phyloP scores from a whole-genome alignment of 2,888 invertebrate species.

The Drosophila pseudotakahashii region DNA sequence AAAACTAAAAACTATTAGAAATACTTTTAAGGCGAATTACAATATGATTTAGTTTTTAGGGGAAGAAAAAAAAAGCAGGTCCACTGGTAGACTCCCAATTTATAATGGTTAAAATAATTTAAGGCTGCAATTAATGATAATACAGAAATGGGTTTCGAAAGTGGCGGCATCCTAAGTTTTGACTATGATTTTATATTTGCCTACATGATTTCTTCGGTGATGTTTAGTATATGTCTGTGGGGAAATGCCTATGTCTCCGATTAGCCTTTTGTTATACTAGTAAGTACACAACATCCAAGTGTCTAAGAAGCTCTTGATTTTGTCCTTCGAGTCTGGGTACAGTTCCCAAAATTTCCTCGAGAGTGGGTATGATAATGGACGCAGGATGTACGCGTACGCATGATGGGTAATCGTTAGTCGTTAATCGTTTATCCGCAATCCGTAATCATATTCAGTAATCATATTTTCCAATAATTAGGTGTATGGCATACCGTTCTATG shows the following conservation, averaged over 20 bases:
- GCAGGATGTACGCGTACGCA: neutral
- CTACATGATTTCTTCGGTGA: constrained; percentile 7
- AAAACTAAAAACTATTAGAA: neutral
- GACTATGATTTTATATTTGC: neutral
- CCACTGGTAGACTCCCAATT: neutral
- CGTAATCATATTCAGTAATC: neutral
- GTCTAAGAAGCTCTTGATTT: constrained; percentile 82
- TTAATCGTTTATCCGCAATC: neutral
- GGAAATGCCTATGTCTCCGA: constrained; percentile 34
- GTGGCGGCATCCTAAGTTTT: too few species aligned
- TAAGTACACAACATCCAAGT: constrained; percentile 55
- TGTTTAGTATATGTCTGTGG: constrained; percentile 13
- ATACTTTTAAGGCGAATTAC: neutral
- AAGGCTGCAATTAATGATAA: neutral
- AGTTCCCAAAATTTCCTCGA: constrained; percentile 2
- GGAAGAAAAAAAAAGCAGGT: too few species aligned
- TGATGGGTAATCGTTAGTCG: neutral
- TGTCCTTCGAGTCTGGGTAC: constrained; percentile 57
- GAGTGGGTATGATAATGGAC: constrained; percentile 1
- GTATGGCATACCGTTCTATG: constrained; percentile 9
- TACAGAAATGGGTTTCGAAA: neutral
- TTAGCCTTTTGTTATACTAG: constrained; percentile 19
- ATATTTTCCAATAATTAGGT: constrained; percentile 5
- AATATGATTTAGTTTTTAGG: too few species aligned
- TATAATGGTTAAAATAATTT: neutral